Evolutionary conservation across 2,888 invertebrate genomes (phyloP), one percentile per base, ranked within the genome.

Genomic region (Tryphoninae sp.): DNA sequence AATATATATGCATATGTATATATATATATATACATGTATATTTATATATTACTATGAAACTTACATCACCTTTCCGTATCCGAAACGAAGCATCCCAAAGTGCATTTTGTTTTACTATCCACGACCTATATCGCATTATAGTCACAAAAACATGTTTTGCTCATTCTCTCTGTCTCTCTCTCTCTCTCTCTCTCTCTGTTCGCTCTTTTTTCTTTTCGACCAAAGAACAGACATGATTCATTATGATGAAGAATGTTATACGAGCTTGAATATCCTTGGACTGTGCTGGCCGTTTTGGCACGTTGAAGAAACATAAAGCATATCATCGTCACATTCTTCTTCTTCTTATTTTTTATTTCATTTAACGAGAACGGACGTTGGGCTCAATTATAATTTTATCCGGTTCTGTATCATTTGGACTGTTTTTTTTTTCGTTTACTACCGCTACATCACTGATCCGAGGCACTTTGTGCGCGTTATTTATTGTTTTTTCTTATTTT

Each of bases 41-140:
- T 19, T 40, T 19, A 23, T 53, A 53, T 19, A 22, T 64, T 40
- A 71, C 42, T 69, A 42, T 69, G 61, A 7, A 72, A 49, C 59
- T 71, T 71, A 45, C 59, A 67, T 59, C 67, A 51, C 49, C 33
- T 75, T 45, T 67, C 59, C 75, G 16, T 42, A 67, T 61, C 51
- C 76, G 33, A 53, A 49, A 75, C 22, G 22, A 61, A 73, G 78
- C 78, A 78, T 61, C 58, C 64, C 40, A 3, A 67, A 62, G 69
- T 90, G 91, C 91, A 91, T 91, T 91, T 90, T 91, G 90, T 87
- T 87, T 61, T 87, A 76, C 83, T 55, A 40, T 71, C 23, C 59
- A 55, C 23, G 23, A 69, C 19, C 40, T 42, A 9, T 33, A 8
- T 59, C 65, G 51, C 51, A 51, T 51, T 49, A n/a, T 51, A 51